Percentiles rank a stretch among this genome's conserved stretches.
These are phyloP conservation scores for Cheilosia soror DNA, from an alignment of 2,888 invertebrate genomes.

Conservation along the genomic window DNA sequence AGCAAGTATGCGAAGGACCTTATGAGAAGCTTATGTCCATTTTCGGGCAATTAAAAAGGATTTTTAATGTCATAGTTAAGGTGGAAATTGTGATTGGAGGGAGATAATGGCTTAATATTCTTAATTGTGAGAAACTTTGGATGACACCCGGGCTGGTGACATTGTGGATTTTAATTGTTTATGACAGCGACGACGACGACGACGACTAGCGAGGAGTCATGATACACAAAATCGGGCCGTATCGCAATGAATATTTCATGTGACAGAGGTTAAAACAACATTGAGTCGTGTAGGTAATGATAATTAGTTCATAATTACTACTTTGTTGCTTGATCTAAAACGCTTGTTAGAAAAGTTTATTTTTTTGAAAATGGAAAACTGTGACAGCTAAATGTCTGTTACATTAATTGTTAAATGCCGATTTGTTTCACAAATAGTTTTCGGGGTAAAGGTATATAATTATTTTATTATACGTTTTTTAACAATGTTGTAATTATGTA, in stretches of 20 bases:
- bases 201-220: background rate
- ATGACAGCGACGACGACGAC: background rate
- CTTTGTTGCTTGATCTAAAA: background rate
- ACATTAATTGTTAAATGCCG: background rate
- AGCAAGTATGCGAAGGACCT: constrained; percentile 31
- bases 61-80: constrained; percentile 70
- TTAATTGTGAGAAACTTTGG: constrained; percentile 70
- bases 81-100: constrained; percentile 64
- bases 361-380: background rate
- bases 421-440: background rate
- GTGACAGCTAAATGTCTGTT: background rate
- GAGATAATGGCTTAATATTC: constrained; percentile 72
- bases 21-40: constrained; percentile 45
- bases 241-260: constrained; percentile 30
- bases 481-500: too few species aligned
- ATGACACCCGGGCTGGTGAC: constrained; percentile 53
- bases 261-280: background rate
- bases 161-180: constrained; percentile 51
- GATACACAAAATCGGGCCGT: constrained; percentile 5
- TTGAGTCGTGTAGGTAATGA: background rate
- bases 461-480: background rate
- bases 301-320: background rate
- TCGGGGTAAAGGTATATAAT: background rate
- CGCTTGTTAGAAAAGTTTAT: background rate
- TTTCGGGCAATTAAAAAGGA: constrained; percentile 73